Evolutionary conservation across 2,113 vertebrate genomes (phyloP).

Genomic region (Xenopus tropicalis): DNA sequence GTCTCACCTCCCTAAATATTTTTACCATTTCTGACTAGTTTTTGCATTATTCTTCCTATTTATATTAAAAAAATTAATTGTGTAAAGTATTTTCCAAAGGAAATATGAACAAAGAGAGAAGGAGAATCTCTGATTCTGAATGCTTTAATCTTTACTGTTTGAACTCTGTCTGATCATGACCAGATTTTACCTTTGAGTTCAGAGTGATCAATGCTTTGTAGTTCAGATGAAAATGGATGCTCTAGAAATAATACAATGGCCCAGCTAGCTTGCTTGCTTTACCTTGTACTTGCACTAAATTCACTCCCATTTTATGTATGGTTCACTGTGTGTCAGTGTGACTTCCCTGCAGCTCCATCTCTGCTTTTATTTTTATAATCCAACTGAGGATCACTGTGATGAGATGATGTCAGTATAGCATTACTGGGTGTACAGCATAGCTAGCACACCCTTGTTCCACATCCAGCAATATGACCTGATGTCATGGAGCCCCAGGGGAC

Average conservation of each 20-base stretch:
- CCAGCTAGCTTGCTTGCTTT: neutral
- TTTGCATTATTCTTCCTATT: neutral
- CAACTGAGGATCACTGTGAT: no score
- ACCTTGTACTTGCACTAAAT: no score
- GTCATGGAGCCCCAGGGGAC: no score
- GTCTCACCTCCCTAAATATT: neutral
- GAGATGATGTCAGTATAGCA: no score
- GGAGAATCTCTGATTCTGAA: conserved; percentile 34
- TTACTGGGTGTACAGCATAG: no score
- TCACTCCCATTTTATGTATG: no score
- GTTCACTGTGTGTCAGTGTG: neutral
- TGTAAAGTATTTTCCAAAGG: conserved; percentile 27
- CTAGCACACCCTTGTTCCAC: no score
- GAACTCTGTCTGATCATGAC: conserved; percentile 51
- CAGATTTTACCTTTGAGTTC: conserved; percentile 48
- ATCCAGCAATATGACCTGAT: no score
- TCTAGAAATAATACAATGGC: conserved; percentile 22
- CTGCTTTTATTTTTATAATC: no score
- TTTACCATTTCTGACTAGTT: neutral
- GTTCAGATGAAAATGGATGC: conserved; percentile 4
- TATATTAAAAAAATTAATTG: neutral
- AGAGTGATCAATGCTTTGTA: conserved; percentile 41
- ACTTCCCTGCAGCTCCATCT: neutral
- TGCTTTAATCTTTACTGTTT: conserved; percentile 57
- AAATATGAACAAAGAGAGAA: conserved; percentile 26